Conservation (phyloP, 1,140 invertebrate genomes). For the Pseudomyrmex cubaensis region DNA sequence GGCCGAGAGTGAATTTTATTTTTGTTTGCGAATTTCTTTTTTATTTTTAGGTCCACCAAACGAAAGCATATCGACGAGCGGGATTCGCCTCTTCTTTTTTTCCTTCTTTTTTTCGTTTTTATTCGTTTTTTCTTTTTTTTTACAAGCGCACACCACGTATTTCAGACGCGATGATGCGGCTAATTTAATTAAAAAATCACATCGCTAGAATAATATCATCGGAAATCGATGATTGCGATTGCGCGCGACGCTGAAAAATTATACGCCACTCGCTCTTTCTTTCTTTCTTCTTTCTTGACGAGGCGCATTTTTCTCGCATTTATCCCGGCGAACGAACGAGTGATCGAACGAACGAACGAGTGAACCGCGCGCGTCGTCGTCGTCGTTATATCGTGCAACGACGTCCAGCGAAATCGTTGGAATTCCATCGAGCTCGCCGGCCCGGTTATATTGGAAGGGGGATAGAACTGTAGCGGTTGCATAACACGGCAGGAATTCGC, state of each 20-base stretch:
- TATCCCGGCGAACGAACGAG: neutral
- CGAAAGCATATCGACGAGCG: conserved; percentile 5
- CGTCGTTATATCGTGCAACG: conserved; percentile 45
- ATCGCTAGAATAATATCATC: conserved; percentile 37
- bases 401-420: conserved; percentile 45
- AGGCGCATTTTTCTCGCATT: conserved; percentile 44
- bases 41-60: conserved; percentile 34
- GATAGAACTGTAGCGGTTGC: conserved; percentile 46
- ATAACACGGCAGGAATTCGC: conserved; percentile 43
- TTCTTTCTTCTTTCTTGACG: neutral
- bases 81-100: neutral
- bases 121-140: conserved; percentile 6
- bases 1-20: conserved; percentile 52
- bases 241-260: conserved; percentile 31
- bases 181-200: conserved; percentile 60
- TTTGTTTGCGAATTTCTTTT: conserved; percentile 45
- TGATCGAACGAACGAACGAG: neutral
- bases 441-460: conserved; percentile 4
- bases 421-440: conserved; percentile 41
- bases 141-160: conserved; percentile 19
- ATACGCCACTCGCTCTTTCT: neutral
- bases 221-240: conserved; percentile 49
- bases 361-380: neutral
- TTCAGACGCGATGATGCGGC: conserved; percentile 43
- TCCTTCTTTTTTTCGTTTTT: neutral